phyloP scores from a whole-genome alignment of 2,797 vertebrate genomes.

The Amblyraja radiata region DNA sequence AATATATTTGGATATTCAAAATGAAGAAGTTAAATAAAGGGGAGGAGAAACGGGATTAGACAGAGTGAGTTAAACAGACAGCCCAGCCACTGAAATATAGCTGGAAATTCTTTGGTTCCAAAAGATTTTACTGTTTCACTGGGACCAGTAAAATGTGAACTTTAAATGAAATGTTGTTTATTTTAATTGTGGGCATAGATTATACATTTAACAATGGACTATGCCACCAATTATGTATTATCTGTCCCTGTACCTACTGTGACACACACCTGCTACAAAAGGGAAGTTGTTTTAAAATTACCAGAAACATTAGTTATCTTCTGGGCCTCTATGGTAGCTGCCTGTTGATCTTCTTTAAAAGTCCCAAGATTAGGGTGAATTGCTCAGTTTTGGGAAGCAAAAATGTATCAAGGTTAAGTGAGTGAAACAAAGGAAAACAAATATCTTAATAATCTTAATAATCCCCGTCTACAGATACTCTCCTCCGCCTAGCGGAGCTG shows the following conservation, averaged over 20 bases:
- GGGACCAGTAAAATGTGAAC: background rate
- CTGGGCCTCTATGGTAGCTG: background rate
- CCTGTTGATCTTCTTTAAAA: background rate
- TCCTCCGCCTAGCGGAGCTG: no score
- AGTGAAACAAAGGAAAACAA: background rate
- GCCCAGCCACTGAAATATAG: background rate
- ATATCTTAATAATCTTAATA: background rate
- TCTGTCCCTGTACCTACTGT: background rate
- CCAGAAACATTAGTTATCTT: background rate
- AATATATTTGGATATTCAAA: background rate
- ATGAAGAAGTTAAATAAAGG: background rate
- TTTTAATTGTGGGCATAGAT: background rate
- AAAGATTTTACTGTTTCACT: background rate
- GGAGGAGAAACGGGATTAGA: background rate
- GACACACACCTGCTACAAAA: background rate
- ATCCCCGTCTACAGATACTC: no score
- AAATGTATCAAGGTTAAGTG: background rate
- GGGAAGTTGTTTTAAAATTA: background rate
- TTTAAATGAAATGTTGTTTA: background rate
- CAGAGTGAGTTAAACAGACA: background rate
- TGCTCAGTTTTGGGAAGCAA: background rate
- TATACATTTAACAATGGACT: background rate
- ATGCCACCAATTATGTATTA: background rate
- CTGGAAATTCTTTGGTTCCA: background rate
- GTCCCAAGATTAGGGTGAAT: background rate